Evolutionary conservation across 2,888 invertebrate species (phyloP).

Genomic region (Melanchra persicariae): DNA sequence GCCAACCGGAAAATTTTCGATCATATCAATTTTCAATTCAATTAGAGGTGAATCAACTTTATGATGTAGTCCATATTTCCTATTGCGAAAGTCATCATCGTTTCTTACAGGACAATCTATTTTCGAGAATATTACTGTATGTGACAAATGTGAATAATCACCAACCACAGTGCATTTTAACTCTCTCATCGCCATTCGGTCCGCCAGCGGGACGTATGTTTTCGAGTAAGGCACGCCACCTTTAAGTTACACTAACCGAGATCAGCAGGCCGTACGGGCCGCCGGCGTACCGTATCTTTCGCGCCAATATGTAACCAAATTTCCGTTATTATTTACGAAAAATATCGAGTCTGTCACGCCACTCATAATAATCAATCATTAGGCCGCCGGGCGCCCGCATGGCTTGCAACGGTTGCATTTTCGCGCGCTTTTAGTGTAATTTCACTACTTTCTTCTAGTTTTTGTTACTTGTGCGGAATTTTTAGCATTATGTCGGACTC

Average conservation of each 20-base stretch:
- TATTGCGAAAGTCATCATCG: not conserved
- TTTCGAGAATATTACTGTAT: not conserved
- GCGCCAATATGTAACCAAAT: slow-evolving; percentile 9
- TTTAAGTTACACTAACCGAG: slow-evolving; percentile 5
- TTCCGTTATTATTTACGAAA: slow-evolving; percentile 10
- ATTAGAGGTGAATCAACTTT: not conserved
- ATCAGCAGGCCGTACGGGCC: slow-evolving; percentile 15
- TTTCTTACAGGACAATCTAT: not conserved
- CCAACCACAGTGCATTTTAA: not conserved
- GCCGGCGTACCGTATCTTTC: slow-evolving; percentile 12
- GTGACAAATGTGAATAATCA: not conserved
- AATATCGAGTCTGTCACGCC: slow-evolving; percentile 6
- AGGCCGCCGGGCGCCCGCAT: not conserved
- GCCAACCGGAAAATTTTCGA: not conserved
- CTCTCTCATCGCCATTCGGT: slow-evolving; percentile 9
- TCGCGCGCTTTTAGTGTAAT: too few species aligned
- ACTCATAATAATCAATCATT: slow-evolving; percentile 5
- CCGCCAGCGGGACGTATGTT: slow-evolving; percentile 8
- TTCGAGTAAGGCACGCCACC: slow-evolving; percentile 12
- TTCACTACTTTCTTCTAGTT: too few species aligned
- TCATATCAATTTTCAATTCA: not conserved
- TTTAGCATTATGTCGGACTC: too few species aligned
- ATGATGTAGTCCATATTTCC: not conserved
- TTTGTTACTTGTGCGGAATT: too few species aligned
- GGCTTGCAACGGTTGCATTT: too few species aligned